Base-by-base conservation (phyloP, 2,888 invertebrate species). In the Macrosiphum euphorbiae region DNA sequence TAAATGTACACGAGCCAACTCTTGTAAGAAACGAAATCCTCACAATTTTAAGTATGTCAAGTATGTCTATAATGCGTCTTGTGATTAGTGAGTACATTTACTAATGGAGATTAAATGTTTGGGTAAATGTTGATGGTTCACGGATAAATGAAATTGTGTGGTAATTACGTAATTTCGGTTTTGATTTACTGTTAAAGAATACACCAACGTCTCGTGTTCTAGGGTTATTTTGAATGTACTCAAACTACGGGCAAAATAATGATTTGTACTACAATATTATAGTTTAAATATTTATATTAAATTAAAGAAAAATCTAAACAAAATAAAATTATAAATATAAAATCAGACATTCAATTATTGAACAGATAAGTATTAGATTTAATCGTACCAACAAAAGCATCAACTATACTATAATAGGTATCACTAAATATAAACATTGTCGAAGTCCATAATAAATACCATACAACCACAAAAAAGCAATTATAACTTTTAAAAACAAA, bases 81-180 rank as follows among this genome's bases (percentile, higher is more conserved):
- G 35, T 78, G 35, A 78, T 78, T 78, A 35, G 20, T 78, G 20
- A 35, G 20, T 35, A 78, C 78, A 35, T 78, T 78, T 35, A 78
- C 78, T 78, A 78, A 78, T 78, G 78, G 35, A 78, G 35, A 78
- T 78, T 28, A 78, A 78, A 78, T 67, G n/a, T 67, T 67, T n/a
- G 16, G 5, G 35, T 67, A 67, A 67, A 67, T 78, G 3, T 78
- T 35, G 35, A 35, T 78, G 35, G 20, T 35, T 78, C 8, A 35
- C 20, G 20, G 78, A 78, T 35, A 78, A 78, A 78, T 20, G 1
- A 20, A 78, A 78, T 78, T 35, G 35, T 20, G 35, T 78, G 78
- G 20, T 35, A 35, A 35, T 35, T 20, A 78, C 20, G 35, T n/a
- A n/a, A 16, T 16, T 78, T 78, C 20, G 0, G 35, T 78, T 78